Conservation (phyloP, 2,797 vertebrate genomes). For the Phrynocephalus forsythii region DNA sequence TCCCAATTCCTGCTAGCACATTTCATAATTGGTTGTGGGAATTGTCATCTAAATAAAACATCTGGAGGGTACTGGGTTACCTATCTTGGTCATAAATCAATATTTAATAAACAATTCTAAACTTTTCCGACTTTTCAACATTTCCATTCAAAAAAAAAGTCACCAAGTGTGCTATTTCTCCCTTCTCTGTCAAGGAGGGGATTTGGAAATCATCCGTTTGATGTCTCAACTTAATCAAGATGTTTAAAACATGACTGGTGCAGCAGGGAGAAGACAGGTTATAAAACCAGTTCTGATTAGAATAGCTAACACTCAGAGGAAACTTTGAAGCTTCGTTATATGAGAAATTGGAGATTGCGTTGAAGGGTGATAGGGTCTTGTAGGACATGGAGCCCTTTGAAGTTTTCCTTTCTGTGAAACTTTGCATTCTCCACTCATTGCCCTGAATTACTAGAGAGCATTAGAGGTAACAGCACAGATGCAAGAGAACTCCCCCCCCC, state of each 20-base stretch:
- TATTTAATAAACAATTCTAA: conserved; percentile 16
- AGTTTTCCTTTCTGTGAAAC: conserved; percentile 18
- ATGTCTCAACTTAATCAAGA: conserved; percentile 41
- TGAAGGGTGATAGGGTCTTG: conserved; percentile 9
- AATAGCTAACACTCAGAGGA: conserved; percentile 28
- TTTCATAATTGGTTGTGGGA: neutral
- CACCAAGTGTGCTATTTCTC: neutral
- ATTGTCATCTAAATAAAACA: neutral
- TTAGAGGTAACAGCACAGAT: neutral
- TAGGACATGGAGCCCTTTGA: conserved; percentile 17
- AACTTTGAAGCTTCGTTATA: conserved; percentile 39
- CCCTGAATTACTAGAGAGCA: neutral
- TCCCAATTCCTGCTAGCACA: neutral
- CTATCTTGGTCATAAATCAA: neutral
- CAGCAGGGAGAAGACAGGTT: conserved; percentile 3
- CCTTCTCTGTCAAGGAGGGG: neutral
- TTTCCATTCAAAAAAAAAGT: neutral
- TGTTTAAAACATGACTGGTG: conserved; percentile 33
- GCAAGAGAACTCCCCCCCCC: neutral
- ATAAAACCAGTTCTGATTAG: conserved; percentile 40
- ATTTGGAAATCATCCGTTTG: conserved; percentile 30
- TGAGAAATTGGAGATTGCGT: conserved; percentile 36
- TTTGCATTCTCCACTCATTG: neutral
- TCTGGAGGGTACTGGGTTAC: neutral
- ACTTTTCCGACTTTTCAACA: neutral